Base-by-base conservation (phyloP, 2,113 vertebrate species). In the Thermophis baileyi region DNA sequence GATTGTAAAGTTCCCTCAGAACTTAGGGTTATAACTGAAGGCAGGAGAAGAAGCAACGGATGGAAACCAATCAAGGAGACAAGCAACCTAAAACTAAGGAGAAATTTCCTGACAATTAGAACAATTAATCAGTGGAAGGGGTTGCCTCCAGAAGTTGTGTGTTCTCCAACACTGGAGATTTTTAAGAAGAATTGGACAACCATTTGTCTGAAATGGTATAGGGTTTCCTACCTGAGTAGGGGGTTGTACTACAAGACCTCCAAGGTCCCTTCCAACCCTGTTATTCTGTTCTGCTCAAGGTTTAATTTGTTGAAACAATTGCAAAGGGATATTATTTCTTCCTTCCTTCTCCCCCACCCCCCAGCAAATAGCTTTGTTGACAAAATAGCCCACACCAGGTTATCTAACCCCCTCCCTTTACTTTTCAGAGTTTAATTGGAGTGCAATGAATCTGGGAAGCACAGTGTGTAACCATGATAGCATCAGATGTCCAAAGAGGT, bases 401-500 rank as follows among this genome's bases (percentile, higher is more conserved):
- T 94, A 95, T 88, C 89, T 86, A n/a, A 94, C 95, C 60, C 12
- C 20, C 0, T 12, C 91, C 0, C 92, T 55, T 95, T 96, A 50
- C 57, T 96, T 57, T 57, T 94, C 94, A 1, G 88, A 91, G 81
- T 94, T 54, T 94, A 87, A 96, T 92, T 93, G 24, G 92, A 95
- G 95, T 90, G 91, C 81, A 95, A 51, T 91, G 93, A 81, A 95
- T 95, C 95, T 90, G 53, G 91, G 89, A 94, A 63, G 94, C 91
- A 95, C 94, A 81, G 87, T 95, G 60, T 93, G 93, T 92, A 96
- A 55, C 94, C 22, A 96, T 94, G 96, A 95, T 95, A 86, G 95
- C 95, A 96, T 92, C 95, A 91, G 92, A 93, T 93, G 94, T 94
- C 87, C 44, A 94, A 93, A 96, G 87, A 94, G 94, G 95, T 94